Percentiles rank a stretch among this genome's conserved stretches.
phyloP scores from a whole-genome alignment of 35 echinoderm and acorn worm species.

The Strongylocentrotus purpuratus region DNA sequence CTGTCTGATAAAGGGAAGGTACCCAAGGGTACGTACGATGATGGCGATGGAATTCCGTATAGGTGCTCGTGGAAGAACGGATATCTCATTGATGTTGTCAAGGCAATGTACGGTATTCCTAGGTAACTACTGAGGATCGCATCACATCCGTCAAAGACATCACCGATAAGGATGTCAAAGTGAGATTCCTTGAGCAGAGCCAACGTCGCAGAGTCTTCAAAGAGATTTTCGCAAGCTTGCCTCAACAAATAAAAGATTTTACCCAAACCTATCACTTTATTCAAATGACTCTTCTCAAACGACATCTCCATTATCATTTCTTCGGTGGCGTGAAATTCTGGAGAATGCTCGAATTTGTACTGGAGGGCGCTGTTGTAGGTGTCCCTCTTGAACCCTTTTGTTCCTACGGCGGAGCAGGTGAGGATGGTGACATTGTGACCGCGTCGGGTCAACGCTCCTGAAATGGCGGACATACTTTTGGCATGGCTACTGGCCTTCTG shows the following conservation, averaged over 20 bases:
- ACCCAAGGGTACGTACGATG: not conserved
- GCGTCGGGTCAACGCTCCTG: not conserved
- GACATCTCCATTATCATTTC: too few species aligned
- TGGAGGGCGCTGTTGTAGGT: not conserved
- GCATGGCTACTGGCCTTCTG: not conserved
- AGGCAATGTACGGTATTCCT: not conserved
- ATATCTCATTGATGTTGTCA: not conserved
- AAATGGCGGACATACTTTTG: not conserved
- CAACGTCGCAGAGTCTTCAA: not conserved
- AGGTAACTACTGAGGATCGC: constrained; percentile 4
- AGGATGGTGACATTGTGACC: constrained; percentile 31
- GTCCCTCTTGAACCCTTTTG: not conserved
- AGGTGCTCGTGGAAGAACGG: not conserved
- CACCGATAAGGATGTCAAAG: constrained; percentile 5
- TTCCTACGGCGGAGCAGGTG: not conserved
- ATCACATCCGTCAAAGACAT: constrained; percentile 1
- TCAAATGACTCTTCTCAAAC: too few species aligned
- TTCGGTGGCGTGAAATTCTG: too few species aligned
- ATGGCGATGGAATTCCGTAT: not conserved
- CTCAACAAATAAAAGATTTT: too few species aligned
- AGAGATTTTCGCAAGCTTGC: not conserved
- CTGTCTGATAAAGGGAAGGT: not conserved
- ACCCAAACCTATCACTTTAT: too few species aligned
- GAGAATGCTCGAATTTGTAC: not conserved
- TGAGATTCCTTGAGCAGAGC: not conserved